Percentiles rank a stretch among this genome's conserved stretches.
These are phyloP conservation scores for Palaemon carinicauda DNA, from an alignment of 1,140 invertebrate species.

Conservation along the genomic window DNA sequence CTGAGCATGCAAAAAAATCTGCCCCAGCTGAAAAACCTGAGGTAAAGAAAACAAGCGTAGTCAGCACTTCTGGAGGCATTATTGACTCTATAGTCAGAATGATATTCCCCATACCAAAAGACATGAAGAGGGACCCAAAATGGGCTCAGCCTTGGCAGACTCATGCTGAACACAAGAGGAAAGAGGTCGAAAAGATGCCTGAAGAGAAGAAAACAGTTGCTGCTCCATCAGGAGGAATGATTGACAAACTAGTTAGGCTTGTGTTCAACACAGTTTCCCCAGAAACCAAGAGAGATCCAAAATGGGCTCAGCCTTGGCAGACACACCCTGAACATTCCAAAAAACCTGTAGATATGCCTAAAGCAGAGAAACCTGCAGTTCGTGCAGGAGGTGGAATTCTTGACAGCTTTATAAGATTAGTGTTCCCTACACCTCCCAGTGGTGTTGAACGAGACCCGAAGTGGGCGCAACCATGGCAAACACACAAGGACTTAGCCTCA, in stretches of 20 bases:
- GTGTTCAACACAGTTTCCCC: conserved; percentile 6
- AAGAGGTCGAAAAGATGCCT: background rate
- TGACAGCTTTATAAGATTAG: background rate
- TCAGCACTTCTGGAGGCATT: background rate
- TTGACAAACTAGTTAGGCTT: conserved; percentile 27
- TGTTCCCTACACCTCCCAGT: background rate
- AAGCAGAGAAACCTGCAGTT: background rate
- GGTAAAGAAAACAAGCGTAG: background rate
- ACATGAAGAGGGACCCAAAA: conserved; percentile 28
- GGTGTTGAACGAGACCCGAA: background rate
- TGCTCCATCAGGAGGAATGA: background rate
- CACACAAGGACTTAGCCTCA: conserved; percentile 2
- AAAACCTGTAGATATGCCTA: background rate
- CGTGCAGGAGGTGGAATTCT: background rate
- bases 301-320: conserved; percentile 45
- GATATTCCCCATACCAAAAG: background rate
- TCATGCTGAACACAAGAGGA: conserved; percentile 16
- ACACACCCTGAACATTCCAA: conserved; percentile 30
- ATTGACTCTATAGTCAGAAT: conserved; percentile 9
- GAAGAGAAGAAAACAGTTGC: background rate
- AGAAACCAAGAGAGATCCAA: background rate
- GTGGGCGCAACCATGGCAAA: background rate
- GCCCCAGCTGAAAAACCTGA: background rate
- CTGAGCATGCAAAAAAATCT: background rate
- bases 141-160: conserved; percentile 46